These are phyloP conservation scores for Martes martes DNA, from an alignment of 2,113 vertebrate species.

Conservation along the genomic window DNA sequence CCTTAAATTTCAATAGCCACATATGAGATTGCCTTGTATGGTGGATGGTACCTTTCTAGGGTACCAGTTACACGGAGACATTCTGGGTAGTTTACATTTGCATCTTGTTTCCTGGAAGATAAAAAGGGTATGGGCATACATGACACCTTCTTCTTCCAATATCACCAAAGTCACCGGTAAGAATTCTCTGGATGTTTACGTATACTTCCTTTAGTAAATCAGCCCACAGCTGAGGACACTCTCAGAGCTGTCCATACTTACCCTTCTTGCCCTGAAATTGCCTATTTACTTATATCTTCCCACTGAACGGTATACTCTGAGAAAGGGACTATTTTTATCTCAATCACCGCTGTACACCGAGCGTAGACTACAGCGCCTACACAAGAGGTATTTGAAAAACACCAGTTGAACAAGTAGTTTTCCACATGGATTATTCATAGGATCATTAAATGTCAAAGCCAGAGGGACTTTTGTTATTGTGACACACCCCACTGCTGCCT, in stretches of 20 bases:
- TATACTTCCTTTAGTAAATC: neutral
- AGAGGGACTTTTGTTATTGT: neutral
- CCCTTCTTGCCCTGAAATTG: neutral
- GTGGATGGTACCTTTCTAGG: neutral
- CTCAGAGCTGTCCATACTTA: neutral
- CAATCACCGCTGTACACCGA: neutral
- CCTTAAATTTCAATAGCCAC: neutral
- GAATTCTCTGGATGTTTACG: neutral
- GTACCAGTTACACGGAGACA: neutral
- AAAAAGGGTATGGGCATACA: neutral
- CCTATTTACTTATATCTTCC: neutral
- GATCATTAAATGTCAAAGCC: neutral
- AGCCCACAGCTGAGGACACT: neutral
- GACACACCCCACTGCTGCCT: neutral
- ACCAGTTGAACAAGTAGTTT: neutral
- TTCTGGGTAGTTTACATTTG: neutral
- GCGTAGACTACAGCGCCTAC: neutral
- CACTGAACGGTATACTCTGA: neutral
- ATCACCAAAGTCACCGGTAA: neutral
- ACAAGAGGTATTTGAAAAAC: neutral
- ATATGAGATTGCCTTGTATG: neutral
- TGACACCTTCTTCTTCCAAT: no score
- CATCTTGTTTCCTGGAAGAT: neutral
- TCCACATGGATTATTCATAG: neutral
- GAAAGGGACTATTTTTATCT: neutral